These are phyloP conservation scores for Martes flavigula DNA, from an alignment of 2,797 vertebrate species.

Conservation along the genomic window DNA sequence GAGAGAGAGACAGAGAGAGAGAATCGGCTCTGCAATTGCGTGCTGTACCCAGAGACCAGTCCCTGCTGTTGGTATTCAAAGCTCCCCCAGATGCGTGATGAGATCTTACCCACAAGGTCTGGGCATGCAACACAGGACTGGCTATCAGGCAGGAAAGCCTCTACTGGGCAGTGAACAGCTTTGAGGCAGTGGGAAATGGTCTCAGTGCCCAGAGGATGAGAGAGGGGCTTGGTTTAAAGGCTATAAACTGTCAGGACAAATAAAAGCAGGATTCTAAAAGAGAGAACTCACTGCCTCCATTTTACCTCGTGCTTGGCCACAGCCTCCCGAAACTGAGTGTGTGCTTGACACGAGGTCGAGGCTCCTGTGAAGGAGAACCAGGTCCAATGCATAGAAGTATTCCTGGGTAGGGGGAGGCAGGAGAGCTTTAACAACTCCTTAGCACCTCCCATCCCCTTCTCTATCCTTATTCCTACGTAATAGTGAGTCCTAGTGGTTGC, in stretches of 20 bases:
- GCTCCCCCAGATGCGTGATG: slow-evolving; percentile 56
- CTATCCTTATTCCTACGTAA: background rate
- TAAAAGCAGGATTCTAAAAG: background rate
- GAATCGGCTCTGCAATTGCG: slow-evolving; percentile 55
- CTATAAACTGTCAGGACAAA: background rate
- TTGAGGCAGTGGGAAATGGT: slow-evolving; percentile 54
- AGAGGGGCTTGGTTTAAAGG: background rate
- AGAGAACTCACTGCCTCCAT: background rate
- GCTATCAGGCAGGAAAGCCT: background rate
- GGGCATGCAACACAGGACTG: background rate
- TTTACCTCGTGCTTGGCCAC: background rate
- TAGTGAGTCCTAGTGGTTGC: background rate
- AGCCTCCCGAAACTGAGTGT: background rate
- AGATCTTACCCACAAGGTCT: slow-evolving; percentile 34
- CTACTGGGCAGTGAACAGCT: slow-evolving; percentile 28
- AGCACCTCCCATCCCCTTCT: background rate
- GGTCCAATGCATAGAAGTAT: background rate
- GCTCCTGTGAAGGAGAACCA: background rate
- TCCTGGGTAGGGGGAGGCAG: background rate
- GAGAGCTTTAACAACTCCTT: background rate
- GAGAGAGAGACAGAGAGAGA: background rate
- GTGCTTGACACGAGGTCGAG: background rate
- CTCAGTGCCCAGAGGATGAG: slow-evolving; percentile 49
- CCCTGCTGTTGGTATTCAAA: slow-evolving; percentile 34
- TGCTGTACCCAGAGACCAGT: background rate